Base-by-base conservation (phyloP, 2,888 invertebrate species). In the Orthosia incerta region DNA sequence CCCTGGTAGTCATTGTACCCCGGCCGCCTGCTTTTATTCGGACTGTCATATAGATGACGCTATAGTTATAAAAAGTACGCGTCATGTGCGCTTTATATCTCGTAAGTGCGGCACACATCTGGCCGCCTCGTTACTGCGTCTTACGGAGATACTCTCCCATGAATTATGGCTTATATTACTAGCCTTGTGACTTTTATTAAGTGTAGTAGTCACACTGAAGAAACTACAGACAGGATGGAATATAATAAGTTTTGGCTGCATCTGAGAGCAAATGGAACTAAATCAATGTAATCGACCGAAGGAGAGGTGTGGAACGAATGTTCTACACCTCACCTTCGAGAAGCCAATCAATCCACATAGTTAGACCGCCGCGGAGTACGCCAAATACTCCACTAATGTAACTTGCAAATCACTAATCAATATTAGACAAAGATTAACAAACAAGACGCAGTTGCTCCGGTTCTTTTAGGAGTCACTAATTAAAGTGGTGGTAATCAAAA, bases 91-190 rank as follows among this genome's bases (percentile, higher is more conserved):
- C 68, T 79, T 86, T 80, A 86, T 86, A 82, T 86, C 79, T 72
- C 74, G 66, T 83, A 80, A 85, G 86, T 83, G 86, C 76, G 67
- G 74, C 75, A 77, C 81, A 86, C 89, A 89, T 89, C 89, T 89
- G 88, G 86, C 74, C 75, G 63, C 71, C 83, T 89, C 88, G 87
- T 89, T 87, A 86, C 85, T 84, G 82, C 79, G 82, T 82, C 86
- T 86, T 81, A 79, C 79, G 80, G 60, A 82, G 75, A 80, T 77
- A 80, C 77, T 84, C 83, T 76, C 83, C 80, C 79, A 73, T 83
- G 88, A 88, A 70, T 86, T 82, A 85, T 85, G 71, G 73, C 76
- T 77, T 76, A 85, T 85, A 87, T 86, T 83, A 83, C 82, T 77
- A 74, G 80, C 74, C 79, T 74, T 85, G 84, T 79, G 83, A 82